Conservation (phyloP, 1,140 invertebrate species). For the Epicauta chinensis region DNA sequence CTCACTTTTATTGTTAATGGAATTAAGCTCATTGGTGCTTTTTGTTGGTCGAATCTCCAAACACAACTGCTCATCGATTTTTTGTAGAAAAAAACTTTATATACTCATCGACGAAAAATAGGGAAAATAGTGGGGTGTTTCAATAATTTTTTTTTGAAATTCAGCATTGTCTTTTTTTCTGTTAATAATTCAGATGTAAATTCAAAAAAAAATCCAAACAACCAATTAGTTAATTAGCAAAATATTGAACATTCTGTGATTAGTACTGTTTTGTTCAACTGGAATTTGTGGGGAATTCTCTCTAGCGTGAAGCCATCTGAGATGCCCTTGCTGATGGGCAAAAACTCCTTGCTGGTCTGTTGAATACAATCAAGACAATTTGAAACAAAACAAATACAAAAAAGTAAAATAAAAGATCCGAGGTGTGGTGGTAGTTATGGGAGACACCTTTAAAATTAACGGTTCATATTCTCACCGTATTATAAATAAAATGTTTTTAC, state of each 20-base stretch:
- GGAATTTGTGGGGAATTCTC: slow-evolving; percentile 21
- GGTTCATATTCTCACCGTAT: too few species aligned
- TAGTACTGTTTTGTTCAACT: slow-evolving; percentile 23
- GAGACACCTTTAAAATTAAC: too few species aligned
- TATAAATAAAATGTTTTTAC: too few species aligned
- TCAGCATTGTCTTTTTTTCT: slow-evolving; percentile 19
- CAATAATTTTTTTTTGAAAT: slow-evolving; percentile 19
- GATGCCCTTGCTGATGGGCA: slow-evolving; percentile 27
- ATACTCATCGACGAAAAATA: too few species aligned
- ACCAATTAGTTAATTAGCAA: slow-evolving; percentile 16
- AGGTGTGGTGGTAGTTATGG: too few species aligned
- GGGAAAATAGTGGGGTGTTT: slow-evolving; percentile 23
- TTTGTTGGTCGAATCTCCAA: too few species aligned
- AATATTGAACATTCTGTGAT: slow-evolving; percentile 12
- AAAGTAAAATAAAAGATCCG: too few species aligned
- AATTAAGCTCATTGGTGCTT: too few species aligned
- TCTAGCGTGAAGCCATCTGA: slow-evolving; percentile 28
- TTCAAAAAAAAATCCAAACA: slow-evolving; percentile 18
- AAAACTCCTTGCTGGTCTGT: slow-evolving; percentile 22
- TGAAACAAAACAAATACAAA: neutral
- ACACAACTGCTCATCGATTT: too few species aligned
- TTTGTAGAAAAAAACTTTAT: too few species aligned
- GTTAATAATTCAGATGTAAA: slow-evolving; percentile 2
- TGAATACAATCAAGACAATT: slow-evolving; percentile 24
- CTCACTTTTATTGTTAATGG: too few species aligned